Base-by-base conservation (phyloP, 2,888 invertebrate species). In the Celastrina argiolus region DNA sequence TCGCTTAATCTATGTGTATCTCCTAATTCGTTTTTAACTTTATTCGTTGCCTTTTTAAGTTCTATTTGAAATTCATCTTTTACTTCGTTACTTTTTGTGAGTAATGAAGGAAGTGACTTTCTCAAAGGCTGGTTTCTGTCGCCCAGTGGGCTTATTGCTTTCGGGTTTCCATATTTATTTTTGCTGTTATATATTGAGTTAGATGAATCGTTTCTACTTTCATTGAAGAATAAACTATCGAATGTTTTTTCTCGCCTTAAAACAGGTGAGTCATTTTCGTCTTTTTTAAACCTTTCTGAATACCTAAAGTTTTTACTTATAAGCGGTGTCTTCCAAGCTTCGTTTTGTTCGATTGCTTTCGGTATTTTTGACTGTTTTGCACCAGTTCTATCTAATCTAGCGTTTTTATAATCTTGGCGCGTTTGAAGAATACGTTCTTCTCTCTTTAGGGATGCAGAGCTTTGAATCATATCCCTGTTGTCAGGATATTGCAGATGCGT, bases 101-200 rank as follows among this genome's bases (percentile, higher is more conserved):
- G 85, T 89, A 90, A 85, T 81, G 90, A 90, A 86, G 90, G 90
- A 86, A 89, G 90, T 87, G 90, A 90, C 87, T 91, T 90, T 84
- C 88, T 88, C 76, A 90, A 81, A 74, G 88, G 89, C 76, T 86
- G 84, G 70, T 78, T 83, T 73, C 78, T 82, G 59, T 82, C 81
- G 69, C 83, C 81, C 70, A 86, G 71, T 51, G 83, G 84, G 73
- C 80, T 85, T 26, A 83, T 72, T 69, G 81, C 84, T 69, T 78
- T 82, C 64, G 74, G 77, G 74, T 81, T 87, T 65, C 86, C 73
- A 75, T 87, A 74, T 79, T 84, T 90, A 75, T 83, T 79, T 77
- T 77, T 85, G 68, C 71, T 82, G 66, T 85, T 85, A 68, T 84
- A 84, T 74, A 77, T 74, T 73, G 76, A 79, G 82, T 79, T 83